These are phyloP conservation scores for Crocodylus rhombifer DNA, from an alignment of 2,797 vertebrate species.

Conservation along the genomic window DNA sequence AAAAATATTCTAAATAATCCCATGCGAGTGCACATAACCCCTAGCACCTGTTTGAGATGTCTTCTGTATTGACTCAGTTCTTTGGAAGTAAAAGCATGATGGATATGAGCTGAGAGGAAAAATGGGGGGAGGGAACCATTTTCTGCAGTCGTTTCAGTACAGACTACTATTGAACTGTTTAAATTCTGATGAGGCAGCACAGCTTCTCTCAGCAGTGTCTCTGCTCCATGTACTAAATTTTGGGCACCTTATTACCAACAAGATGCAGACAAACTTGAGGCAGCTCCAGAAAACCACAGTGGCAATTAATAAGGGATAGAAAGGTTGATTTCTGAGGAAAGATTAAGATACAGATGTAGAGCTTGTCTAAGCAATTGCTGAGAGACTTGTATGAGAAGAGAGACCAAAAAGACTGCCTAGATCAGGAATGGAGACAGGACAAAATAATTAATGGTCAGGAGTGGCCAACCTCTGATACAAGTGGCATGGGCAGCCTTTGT, in stretches of 20 bases:
- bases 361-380: not conserved
- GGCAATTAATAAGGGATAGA: not conserved
- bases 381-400: not conserved
- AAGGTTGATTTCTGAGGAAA: not conserved
- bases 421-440: not conserved
- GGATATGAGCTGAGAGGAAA: not conserved
- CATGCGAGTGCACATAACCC: not conserved
- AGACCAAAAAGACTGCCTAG: not conserved
- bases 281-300: not conserved
- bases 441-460: not conserved
- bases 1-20: not conserved
- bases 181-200: not conserved
- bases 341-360: not conserved
- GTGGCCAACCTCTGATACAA: too few relatives aligned
- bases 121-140: not conserved
- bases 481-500: too few relatives aligned
- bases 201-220: not conserved
- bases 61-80: not conserved
- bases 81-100: fast-evolving
- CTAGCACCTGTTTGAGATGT: not conserved
- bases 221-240: fast-evolving
- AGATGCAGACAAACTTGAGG: not conserved
- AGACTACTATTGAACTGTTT: not conserved
- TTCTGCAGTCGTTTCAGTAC: not conserved
- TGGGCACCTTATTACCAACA: not conserved